Conservation (phyloP, 2,113 vertebrate genomes). For the Rhabdomys dilectus region DNA sequence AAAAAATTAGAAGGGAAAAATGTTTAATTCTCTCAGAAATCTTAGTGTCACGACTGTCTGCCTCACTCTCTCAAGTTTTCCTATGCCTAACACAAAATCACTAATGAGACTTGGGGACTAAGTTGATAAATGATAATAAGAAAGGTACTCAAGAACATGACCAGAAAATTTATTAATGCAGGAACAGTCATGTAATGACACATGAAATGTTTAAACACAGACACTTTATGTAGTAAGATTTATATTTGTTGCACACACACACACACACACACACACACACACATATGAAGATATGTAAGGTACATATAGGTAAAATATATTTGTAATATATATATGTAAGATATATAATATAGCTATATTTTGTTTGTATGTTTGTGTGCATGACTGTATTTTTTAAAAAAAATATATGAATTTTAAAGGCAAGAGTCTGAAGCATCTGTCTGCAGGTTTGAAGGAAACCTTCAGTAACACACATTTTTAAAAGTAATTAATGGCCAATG, state of each 20-base stretch:
- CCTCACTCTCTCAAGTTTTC: background rate
- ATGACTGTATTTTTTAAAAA: background rate
- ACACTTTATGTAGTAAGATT: background rate
- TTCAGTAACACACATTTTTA: conserved; percentile 11
- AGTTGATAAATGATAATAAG: background rate
- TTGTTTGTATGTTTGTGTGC: background rate
- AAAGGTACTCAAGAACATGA: conserved; percentile 1
- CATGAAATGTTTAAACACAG: conserved; percentile 17
- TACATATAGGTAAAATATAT: background rate
- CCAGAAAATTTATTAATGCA: background rate
- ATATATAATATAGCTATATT: background rate
- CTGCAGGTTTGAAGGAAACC: conserved; percentile 48
- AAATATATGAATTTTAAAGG: background rate
- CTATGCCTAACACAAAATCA: background rate
- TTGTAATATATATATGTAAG: background rate
- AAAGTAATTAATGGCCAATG: conserved; percentile 67
- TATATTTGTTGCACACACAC: background rate
- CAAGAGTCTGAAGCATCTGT: background rate
- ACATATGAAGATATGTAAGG: background rate
- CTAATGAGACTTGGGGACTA: background rate
- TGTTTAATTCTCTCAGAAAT: background rate
- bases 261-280: background rate
- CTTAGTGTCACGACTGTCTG: background rate
- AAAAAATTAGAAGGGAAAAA: background rate
- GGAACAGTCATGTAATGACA: background rate